Base-by-base conservation (phyloP, 1,140 invertebrate genomes). In the Drusus annulatus region DNA sequence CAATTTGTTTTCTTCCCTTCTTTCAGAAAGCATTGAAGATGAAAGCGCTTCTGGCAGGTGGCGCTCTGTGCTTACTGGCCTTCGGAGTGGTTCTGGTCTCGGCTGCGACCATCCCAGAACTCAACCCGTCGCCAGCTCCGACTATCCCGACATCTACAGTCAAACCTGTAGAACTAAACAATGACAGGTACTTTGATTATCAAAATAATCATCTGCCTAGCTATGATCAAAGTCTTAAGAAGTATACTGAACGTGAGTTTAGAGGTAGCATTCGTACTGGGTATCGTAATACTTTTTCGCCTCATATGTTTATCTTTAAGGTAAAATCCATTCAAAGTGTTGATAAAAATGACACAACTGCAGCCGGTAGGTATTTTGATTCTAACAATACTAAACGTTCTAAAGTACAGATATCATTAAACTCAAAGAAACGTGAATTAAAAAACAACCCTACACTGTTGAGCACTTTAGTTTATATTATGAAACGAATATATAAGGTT, bases 11-110 rank as follows among this genome's bases (percentile, higher is more conserved):
- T 69, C 36, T 50, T 69, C n/a, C 28, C 65, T 25, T 5, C 50
- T 79, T 79, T 73, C 78, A 79, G 78, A 31, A 56, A 17, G 28
- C n/a, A 56, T 19, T 56, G 13, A 79, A 17, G 56, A 79, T 79
- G 78, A 79, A 50, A 45, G 54, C 31, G 54, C 65, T 79, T 50
- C 36, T 50, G 45, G 45, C 13, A 79, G 65, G 78, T n/a, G 68
- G 65, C 54, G 76, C 51, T 23, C 51, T 50, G 17, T 73, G 65
- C 51, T 21, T 79, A 19, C 31, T 79, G 51, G n/a, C 50, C n/a
- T 15, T 79, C 15, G 51, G 78, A 13, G 19, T 60, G 19, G 25
- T 73, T n/a, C 62, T 31, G 19, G 31, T 51, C 68, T 60, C 36
- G 13, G 19, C 19, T 36, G 68, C 50, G 5, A 54, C 54, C 54